These are phyloP conservation scores for Lasioglossum oenotherae DNA, from an alignment of 2,888 invertebrate species.

Conservation along the genomic window DNA sequence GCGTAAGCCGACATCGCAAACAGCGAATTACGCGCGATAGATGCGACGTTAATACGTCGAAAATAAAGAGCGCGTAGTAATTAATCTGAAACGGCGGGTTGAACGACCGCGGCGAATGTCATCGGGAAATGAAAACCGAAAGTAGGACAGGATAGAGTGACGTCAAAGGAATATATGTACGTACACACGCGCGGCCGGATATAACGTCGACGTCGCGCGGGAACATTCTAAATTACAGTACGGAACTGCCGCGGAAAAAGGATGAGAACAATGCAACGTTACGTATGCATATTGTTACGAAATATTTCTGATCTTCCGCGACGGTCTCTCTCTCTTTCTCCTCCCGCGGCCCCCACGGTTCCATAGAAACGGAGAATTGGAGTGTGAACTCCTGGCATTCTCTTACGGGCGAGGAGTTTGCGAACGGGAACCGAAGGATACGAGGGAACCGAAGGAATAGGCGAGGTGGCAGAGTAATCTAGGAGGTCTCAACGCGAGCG, in stretches of 20 bases:
- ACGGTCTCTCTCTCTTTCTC: conserved; percentile 3
- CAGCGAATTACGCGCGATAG: neutral
- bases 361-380: conserved; percentile 49
- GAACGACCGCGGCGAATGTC: neutral
- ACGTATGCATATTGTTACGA: conserved; percentile 38
- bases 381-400: conserved; percentile 56
- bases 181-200: neutral
- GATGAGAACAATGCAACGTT: conserved; percentile 21
- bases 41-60: neutral
- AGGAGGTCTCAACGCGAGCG: conserved; percentile 42
- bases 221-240: conserved; percentile 20
- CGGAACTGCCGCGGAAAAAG: conserved; percentile 19
- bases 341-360: conserved; percentile 23
- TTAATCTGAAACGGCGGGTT: conserved; percentile 6
- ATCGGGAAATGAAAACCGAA: neutral
- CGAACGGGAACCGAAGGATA: conserved; percentile 31
- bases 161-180: neutral
- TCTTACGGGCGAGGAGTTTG: conserved; percentile 30
- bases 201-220: conserved; percentile 28
- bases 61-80: neutral
- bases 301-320: conserved; percentile 48
- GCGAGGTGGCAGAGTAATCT: conserved; percentile 54
- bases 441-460: conserved; percentile 28
- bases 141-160: neutral
- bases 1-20: neutral